Evolutionary conservation across 1,140 invertebrate species (phyloP).

Genomic region (Hydropsyche tenuis): DNA sequence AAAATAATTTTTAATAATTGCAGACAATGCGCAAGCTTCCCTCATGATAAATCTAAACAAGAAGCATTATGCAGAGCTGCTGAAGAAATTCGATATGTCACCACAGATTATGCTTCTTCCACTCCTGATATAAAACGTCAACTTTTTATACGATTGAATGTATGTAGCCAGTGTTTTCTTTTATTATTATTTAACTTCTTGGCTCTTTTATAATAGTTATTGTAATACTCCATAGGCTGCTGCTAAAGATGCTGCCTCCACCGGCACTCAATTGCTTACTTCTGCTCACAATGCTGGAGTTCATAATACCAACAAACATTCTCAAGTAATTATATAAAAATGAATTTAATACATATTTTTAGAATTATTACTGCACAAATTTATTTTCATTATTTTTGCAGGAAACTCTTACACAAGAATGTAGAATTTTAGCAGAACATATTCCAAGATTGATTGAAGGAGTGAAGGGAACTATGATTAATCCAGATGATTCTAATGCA

Average conservation of each 20-base stretch:
- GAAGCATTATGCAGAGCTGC: constrained; percentile 85
- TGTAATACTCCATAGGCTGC: constrained; percentile 64
- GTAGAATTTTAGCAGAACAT: constrained; percentile 77
- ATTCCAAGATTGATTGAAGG: constrained; percentile 84
- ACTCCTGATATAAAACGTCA: constrained; percentile 45
- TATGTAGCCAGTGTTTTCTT: constrained; percentile 21
- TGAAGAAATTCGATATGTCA: constrained; percentile 89
- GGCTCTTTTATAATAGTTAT: no score
- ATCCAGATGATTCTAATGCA: constrained; percentile 75
- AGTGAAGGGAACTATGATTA: constrained; percentile 74
- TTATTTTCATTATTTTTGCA: constrained; percentile 53
- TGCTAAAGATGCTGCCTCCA: constrained; percentile 86
- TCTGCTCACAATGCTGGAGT: constrained; percentile 78
- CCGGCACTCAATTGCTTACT: constrained; percentile 89
- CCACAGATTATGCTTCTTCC: constrained; percentile 69
- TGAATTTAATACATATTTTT: constrained; percentile 1
- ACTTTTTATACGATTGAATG: constrained; percentile 40
- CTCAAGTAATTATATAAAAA: constrained; percentile 52
- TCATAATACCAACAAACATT: constrained; percentile 74
- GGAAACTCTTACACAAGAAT: constrained; percentile 79
- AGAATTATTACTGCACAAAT: background rate
- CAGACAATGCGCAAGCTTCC: constrained; percentile 56
- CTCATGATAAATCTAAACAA: constrained; percentile 77
- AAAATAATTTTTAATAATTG: background rate
- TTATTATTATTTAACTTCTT: no score